Evolutionary conservation across 2,888 invertebrate genomes (phyloP), one percentile per base, ranked within the genome.

Genomic region (Brachypterus glaber): DNA sequence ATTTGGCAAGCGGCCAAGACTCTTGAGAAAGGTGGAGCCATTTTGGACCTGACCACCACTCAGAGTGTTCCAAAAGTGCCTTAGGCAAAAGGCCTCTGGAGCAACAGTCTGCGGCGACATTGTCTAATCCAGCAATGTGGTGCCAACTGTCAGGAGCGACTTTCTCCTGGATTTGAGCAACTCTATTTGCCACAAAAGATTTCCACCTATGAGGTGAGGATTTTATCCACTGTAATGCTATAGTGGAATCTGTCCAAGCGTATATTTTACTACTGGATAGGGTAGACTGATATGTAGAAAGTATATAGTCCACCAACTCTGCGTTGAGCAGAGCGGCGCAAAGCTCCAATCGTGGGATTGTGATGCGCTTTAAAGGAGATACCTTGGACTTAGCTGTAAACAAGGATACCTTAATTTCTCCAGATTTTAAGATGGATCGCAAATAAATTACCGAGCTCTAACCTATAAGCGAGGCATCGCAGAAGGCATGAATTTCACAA

Each of bases 281-380:
- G 21, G 29, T 24, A 17, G 30, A 14, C 11, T 11, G 27, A 11
- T 17, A 41, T 8, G 25, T 30, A 9, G 37, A 2, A 14, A 33
- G 8, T 1, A 37, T 17, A 15, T 16, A 17, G 4, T 16, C 11
- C 9, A 43, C 7, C 7, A 45, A 21, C 2, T 41, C 25, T 11
- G 45, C 11, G 15, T 47, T 12, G 3, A 48, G 27, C 2, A 40
- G 17, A 25, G 46, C 43, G 3, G 43, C 44, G 15, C 44, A 47
- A 7, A 48, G 32, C 15, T 47, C 46, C 16, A 45, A 31, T 7
- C 47, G 36, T 8, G 47, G 39, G 4, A 47, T 4, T 3, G 45
- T 41, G 13, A 47, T 31, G 4, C 11, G 13, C 34, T 45, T 45
- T 11, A 45, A 8, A 9, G n/a, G n/a, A n/a, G n/a, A n/a, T n/a